A percentile compares a stretch with the other conserved stretches of the same genome.
Conservation (phyloP, 2,797 vertebrate genomes). For the Syngnathus acus region DNA sequence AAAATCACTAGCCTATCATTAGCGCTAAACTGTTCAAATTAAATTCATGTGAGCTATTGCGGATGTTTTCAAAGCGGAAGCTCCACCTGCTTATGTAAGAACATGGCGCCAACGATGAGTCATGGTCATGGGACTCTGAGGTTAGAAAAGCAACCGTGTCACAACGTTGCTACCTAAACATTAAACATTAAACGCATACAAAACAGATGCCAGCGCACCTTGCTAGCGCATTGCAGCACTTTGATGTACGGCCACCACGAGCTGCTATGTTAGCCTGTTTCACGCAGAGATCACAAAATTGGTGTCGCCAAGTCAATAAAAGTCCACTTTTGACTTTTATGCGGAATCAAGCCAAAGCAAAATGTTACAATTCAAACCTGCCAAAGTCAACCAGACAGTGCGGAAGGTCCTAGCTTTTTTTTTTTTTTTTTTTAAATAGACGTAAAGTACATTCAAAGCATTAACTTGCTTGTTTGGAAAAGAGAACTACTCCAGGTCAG, state of each 20-base stretch:
- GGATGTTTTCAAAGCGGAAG: not conserved
- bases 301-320: not conserved
- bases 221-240: not conserved
- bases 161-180: not conserved
- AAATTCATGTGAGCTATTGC: not conserved
- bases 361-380: not conserved
- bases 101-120: not conserved
- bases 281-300: not conserved
- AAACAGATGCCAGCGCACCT: not conserved
- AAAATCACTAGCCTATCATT: not conserved
- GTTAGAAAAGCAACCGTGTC: conserved; percentile 1
- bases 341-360: not conserved
- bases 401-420: no score
- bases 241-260: not conserved
- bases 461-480: not conserved
- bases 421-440: not conserved
- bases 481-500: not conserved
- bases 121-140: not conserved
- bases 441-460: not conserved
- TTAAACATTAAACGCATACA: not conserved
- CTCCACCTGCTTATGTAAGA: conserved; percentile 5
- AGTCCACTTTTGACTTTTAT: not conserved
- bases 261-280: not conserved
- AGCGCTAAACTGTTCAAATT: not conserved
- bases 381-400: no score